Evolutionary conservation across 2,113 vertebrate genomes (phyloP).

Genomic region (Meriones unguiculatus): DNA sequence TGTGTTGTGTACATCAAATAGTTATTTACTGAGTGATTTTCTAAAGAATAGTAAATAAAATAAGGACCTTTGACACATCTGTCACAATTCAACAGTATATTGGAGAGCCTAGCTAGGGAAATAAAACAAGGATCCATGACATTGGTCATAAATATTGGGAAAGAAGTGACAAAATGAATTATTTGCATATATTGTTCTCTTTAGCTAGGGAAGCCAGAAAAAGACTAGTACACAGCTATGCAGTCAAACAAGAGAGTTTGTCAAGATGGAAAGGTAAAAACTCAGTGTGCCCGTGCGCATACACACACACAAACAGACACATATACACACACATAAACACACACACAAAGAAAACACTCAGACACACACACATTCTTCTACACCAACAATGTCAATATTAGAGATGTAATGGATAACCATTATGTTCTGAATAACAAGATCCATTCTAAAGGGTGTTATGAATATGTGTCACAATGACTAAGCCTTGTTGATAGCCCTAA

Average conservation of each 20-base stretch:
- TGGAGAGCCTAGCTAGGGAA: background rate
- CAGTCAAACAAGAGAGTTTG: background rate
- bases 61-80: background rate
- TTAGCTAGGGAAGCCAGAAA: background rate
- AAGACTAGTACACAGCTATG: background rate
- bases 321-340: background rate
- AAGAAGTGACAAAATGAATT: background rate
- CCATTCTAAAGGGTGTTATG: background rate
- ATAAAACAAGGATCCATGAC: background rate
- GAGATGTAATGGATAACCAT: background rate
- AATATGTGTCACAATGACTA: background rate
- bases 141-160: background rate
- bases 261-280: background rate
- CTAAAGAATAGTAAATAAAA: slow-evolving; percentile 4
- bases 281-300: background rate
- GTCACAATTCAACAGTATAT: background rate
- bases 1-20: background rate
- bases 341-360: background rate
- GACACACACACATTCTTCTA: background rate
- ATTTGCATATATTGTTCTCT: background rate
- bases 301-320: background rate
- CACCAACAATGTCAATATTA: background rate
- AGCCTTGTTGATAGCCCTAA: background rate
- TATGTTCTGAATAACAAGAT: background rate
- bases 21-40: background rate